These are phyloP conservation scores for Tenrec ecaudatus DNA, from an alignment of 2,113 vertebrate genomes.

Conservation along the genomic window DNA sequence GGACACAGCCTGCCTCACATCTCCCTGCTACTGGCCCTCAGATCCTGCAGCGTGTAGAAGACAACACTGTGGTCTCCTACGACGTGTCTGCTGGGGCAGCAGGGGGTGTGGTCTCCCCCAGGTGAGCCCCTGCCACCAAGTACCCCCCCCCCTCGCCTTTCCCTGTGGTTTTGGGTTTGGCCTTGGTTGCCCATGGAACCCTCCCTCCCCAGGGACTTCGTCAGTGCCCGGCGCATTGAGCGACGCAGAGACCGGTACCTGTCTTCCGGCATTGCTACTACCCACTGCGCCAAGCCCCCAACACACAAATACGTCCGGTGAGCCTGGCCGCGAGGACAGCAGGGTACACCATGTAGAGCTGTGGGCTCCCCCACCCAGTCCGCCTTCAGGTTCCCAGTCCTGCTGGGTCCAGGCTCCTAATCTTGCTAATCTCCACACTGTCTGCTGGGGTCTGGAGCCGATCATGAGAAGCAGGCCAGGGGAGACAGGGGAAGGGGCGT, in stretches of 20 bases:
- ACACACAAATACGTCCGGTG: constrained; percentile 94
- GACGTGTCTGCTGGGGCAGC: constrained; percentile 95
- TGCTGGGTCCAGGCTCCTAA: background rate
- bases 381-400: background rate
- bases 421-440: background rate
- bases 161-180: background rate
- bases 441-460: background rate
- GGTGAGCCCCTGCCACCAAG: constrained; percentile 84
- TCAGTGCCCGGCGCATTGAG: constrained; percentile 96
- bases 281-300: constrained; percentile 91
- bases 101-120: constrained; percentile 95
- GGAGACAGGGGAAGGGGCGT: background rate
- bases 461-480: background rate
- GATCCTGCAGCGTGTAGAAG: constrained; percentile 96
- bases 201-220: constrained; percentile 92
- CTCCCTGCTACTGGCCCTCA: constrained; percentile 72
- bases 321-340: background rate
- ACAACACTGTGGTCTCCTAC: constrained; percentile 95
- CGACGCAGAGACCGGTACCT: constrained; percentile 94
- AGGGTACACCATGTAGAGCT: background rate
- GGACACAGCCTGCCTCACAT: background rate
- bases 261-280: constrained; percentile 94
- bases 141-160: background rate
- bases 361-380: background rate
- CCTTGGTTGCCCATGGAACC: background rate